These are phyloP conservation scores for Apodemia duryi DNA, from an alignment of 2,888 invertebrate species.

Conservation along the genomic window DNA sequence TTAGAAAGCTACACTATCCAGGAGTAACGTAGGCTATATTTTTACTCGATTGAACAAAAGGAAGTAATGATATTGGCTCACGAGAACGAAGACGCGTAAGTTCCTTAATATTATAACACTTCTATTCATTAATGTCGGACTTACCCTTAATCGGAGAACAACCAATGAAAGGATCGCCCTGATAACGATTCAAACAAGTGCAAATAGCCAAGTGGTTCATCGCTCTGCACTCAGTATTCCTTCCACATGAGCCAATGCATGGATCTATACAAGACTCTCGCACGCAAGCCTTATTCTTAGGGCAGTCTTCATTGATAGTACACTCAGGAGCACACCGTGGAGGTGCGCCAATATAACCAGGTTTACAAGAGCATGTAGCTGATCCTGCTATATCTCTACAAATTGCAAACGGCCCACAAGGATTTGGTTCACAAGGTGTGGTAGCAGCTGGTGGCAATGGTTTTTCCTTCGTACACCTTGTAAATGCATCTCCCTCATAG, in stretches of 20 bases:
- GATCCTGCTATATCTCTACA: conserved; percentile 77
- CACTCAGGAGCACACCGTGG: conserved; percentile 88
- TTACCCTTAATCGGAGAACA: conserved; percentile 43
- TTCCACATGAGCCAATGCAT: conserved; percentile 85
- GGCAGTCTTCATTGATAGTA: conserved; percentile 86
- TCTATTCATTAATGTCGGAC: no score
- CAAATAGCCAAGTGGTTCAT: conserved; percentile 89
- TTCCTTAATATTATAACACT: no score
- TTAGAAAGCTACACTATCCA: no score
- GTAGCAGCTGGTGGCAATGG: conserved; percentile 76
- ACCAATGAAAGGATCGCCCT: conserved; percentile 85
- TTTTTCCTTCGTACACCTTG: conserved; percentile 57
- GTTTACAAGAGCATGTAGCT: conserved; percentile 81
- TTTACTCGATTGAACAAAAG: no score
- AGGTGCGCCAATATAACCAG: conserved; percentile 83
- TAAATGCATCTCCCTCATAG: conserved; percentile 88
- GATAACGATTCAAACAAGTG: conserved; percentile 82
- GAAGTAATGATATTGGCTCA: no score
- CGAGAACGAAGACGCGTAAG: no score
- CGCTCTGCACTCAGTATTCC: conserved; percentile 84
- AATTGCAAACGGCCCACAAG: conserved; percentile 84
- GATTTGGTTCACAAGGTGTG: conserved; percentile 81
- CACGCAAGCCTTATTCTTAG: conserved; percentile 84
- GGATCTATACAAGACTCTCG: conserved; percentile 87
- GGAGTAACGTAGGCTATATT: no score